Evolutionary conservation across 2,888 invertebrate species (phyloP).

Genomic region (Trissoscelio sp.): DNA sequence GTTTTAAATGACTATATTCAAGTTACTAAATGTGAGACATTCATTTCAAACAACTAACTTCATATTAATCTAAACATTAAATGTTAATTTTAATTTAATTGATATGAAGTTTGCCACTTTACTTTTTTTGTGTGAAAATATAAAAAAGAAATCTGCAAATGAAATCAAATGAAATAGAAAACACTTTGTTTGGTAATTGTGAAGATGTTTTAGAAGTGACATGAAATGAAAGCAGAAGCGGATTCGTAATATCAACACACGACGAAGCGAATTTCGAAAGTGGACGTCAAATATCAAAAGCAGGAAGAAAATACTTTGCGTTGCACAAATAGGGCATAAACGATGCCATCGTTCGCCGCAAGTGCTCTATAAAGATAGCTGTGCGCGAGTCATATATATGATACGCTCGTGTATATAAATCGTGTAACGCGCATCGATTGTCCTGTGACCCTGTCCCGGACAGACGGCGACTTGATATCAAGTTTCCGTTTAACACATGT

Average conservation of each 20-base stretch:
- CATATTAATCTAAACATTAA: too few species aligned
- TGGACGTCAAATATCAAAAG: slow-evolving; percentile 31
- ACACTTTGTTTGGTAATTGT: too few species aligned
- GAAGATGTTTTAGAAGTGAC: too few species aligned
- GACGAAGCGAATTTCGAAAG: slow-evolving; percentile 4
- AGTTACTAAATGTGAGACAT: too few species aligned
- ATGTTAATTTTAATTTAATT: too few species aligned
- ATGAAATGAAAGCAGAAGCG: too few species aligned
- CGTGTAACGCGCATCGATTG: slow-evolving; percentile 71
- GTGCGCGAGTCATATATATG: slow-evolving; percentile 31
- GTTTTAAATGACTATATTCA: too few species aligned
- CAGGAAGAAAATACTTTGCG: slow-evolving; percentile 45
- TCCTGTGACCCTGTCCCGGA: slow-evolving; percentile 73
- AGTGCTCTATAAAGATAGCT: slow-evolving; percentile 31
- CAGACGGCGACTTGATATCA: slow-evolving; percentile 62
- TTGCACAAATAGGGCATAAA: slow-evolving; percentile 14
- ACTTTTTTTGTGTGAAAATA: too few species aligned
- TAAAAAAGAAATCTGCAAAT: too few species aligned
- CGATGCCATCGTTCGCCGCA: slow-evolving; percentile 24
- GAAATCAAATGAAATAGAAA: too few species aligned
- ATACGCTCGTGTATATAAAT: slow-evolving; percentile 22
- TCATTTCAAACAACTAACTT: too few species aligned
- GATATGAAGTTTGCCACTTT: too few species aligned
- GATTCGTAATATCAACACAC: slow-evolving; percentile 7
- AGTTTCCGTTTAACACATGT: slow-evolving; percentile 61